Base-by-base conservation (phyloP, 2,888 invertebrate genomes). In the Chaetogeoica ovagalla region DNA sequence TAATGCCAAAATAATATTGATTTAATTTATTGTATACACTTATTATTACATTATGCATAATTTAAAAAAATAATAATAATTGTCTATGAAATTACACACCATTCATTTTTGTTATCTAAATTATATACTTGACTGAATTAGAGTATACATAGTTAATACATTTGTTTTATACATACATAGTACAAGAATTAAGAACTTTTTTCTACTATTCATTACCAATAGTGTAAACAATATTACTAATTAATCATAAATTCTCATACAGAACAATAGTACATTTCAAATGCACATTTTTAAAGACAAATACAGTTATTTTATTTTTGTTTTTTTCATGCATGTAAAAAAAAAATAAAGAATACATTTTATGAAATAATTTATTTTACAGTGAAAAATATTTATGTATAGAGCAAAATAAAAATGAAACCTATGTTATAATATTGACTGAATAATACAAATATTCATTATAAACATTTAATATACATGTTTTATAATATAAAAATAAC, bases 351-450 rank as follows among this genome's bases (percentile, higher is more conserved):
- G 8, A 57, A 21, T 48, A 60, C 2, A n/a, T 63, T 74, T 52
- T 5, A 63, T 39, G 0, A 66, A 63, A 74, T 57, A 66, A 57
- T 75, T 71, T 63, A 65, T 74, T 74, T 66, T 75, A 74, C 19
- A 75, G 48, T 43, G 43, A 59, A 5, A 75, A 55, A 39, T 17
- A 65, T 55, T 9, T 60, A 62, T 48, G 17, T 52, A 73, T 73
- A 60, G 17, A 43, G 15, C 21, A 52, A 30, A 55, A 39, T 23
- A 69, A 60, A 60, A 62, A 62, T 60, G 23, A 23, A 63, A n/a
- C 15, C 15, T 74, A 55, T 57, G 39, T 39, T 39, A 30, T 30
- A 43, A 73, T 57, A 23, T 57, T 19, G 55, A 13, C 75, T 75
- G 57, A 59, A 75, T 5, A 74, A 74, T 19, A 11, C 23, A 63